phyloP scores from a whole-genome alignment of 2,797 vertebrate genomes.

The Danio jaintianensis region DNA sequence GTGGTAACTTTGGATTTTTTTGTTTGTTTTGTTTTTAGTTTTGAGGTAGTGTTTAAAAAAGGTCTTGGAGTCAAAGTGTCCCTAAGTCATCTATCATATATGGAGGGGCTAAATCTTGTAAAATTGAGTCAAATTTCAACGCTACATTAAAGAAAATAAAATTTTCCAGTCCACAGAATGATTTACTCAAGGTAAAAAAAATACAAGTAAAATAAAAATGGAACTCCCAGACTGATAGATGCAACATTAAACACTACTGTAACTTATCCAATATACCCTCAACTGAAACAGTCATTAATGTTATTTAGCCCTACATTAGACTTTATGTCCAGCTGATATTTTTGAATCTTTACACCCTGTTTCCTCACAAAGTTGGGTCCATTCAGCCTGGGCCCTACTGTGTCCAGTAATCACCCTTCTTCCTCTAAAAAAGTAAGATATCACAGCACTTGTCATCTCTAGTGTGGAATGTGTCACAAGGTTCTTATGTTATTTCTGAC shows the following conservation, averaged over 20 bases:
- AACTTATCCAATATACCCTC: not conserved
- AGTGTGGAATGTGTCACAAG: constrained; percentile 68
- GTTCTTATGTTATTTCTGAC: constrained; percentile 73
- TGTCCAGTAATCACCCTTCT: constrained; percentile 8
- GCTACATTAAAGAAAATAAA: no score
- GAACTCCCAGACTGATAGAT: no score
- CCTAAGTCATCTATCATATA: not conserved
- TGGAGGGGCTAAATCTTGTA: not conserved
- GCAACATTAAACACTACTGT: not conserved
- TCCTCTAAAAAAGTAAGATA: constrained; percentile 53
- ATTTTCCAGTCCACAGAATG: no score
- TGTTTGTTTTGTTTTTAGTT: not conserved
- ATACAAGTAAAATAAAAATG: no score
- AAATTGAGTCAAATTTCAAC: not conserved
- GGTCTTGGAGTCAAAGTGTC: not conserved
- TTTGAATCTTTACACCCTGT: constrained; percentile 1
- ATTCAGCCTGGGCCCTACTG: constrained; percentile 21
- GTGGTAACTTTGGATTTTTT: not conserved
- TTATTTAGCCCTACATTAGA: constrained; percentile 3
- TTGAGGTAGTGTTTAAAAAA: not conserved
- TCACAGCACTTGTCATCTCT: constrained; percentile 65
- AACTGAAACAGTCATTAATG: constrained; percentile 5
- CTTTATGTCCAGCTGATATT: constrained; percentile 20
- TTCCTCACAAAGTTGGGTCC: constrained; percentile 52
- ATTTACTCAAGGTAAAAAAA: no score